phyloP scores from a whole-genome alignment of 2,888 invertebrate species.

The Latrodectus hesperus region DNA sequence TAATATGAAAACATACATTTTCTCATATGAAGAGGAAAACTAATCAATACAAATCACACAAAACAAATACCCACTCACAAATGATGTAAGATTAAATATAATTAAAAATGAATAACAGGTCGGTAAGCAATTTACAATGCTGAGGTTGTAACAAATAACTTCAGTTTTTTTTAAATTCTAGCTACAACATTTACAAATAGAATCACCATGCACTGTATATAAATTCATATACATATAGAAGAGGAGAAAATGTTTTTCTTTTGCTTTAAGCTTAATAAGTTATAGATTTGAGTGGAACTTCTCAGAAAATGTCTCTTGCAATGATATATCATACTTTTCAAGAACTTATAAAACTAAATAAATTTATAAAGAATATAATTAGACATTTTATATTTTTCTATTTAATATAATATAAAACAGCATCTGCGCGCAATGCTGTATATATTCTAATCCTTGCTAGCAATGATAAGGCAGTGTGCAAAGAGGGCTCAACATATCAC shows the following conservation, averaged over 20 bases:
- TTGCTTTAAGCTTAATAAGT: slow-evolving; percentile 44
- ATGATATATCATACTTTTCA: slow-evolving; percentile 21
- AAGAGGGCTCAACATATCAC: slow-evolving; percentile 69
- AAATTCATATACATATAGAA: slow-evolving; percentile 68
- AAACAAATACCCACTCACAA: neutral
- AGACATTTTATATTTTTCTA: slow-evolving; percentile 57
- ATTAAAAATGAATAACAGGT: slow-evolving; percentile 18
- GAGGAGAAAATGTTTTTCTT: slow-evolving; percentile 52
- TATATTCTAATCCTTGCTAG: slow-evolving; percentile 64
- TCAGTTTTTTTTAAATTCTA: slow-evolving; percentile 51
- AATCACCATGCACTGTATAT: slow-evolving; percentile 66
- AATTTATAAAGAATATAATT: slow-evolving; percentile 47
- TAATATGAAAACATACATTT: slow-evolving; percentile 13
- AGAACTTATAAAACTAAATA: slow-evolving; percentile 58
- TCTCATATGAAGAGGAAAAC: neutral
- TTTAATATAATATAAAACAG: slow-evolving; percentile 64
- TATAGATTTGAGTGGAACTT: slow-evolving; percentile 47
- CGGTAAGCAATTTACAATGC: slow-evolving; percentile 45
- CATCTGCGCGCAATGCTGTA: slow-evolving; percentile 61
- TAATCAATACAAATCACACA: neutral
- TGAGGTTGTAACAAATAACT: slow-evolving; percentile 53
- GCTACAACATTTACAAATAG: slow-evolving; percentile 68
- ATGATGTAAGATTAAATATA: neutral
- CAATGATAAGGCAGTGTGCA: slow-evolving; percentile 69
- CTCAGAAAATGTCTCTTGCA: slow-evolving; percentile 22